Conservation (phyloP, 2,113 vertebrate genomes). For the Gobiocypris rarus region DNA sequence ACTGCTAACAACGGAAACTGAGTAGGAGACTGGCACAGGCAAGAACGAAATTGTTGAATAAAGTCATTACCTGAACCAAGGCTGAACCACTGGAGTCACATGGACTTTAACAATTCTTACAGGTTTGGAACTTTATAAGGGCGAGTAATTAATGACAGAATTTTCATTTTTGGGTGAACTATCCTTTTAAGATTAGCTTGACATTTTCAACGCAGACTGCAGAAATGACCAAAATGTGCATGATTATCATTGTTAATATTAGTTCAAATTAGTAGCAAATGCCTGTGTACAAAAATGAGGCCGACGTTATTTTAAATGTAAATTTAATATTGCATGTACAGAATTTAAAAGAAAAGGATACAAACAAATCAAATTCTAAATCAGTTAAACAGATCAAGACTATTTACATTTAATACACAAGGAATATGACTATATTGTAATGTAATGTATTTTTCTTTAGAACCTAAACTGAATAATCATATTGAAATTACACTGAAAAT, state of each 20-base stretch:
- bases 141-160: too few species aligned
- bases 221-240: background rate
- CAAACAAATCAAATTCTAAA: background rate
- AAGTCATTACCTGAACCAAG: too few species aligned
- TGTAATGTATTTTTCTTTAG: background rate
- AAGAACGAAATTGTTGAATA: too few species aligned
- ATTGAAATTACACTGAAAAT: background rate
- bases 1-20: too few species aligned
- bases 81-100: too few species aligned
- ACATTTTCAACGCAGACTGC: background rate
- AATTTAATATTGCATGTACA: background rate
- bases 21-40: too few species aligned
- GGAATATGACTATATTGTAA: background rate
- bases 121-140: too few species aligned
- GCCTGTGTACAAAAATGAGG: background rate
- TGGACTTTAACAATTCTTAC: background rate
- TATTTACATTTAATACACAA: background rate
- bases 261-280: background rate
- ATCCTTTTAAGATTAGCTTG: background rate
- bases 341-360: background rate
- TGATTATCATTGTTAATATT: background rate
- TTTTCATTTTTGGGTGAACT: too few species aligned
- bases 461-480: background rate
- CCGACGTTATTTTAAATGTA: background rate
- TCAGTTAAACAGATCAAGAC: background rate